Evolutionary conservation across 2,888 invertebrate species (phyloP).

Genomic region (Nephrotoma flavescens): DNA sequence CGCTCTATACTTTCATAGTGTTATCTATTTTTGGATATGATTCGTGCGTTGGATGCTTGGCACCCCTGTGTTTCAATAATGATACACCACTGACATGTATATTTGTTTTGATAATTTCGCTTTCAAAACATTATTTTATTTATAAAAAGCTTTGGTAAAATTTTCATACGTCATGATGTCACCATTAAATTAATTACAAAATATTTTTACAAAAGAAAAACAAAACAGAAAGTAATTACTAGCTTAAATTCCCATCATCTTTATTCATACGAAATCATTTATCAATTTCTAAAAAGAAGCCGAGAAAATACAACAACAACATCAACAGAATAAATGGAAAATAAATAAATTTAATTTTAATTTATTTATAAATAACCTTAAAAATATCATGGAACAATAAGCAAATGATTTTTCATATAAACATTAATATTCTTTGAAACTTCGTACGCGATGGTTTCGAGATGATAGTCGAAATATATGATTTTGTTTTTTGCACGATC

Average conservation of each 20-base stretch:
- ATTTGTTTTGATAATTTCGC: neutral
- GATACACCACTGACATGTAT: neutral
- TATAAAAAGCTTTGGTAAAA: neutral
- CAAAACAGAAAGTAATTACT: neutral
- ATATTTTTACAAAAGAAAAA: neutral
- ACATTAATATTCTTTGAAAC: neutral
- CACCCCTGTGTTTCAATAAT: neutral
- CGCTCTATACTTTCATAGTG: neutral
- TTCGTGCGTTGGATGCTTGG: neutral
- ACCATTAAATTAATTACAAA: neutral
- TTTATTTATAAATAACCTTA: neutral
- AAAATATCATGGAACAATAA: neutral
- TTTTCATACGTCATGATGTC: neutral
- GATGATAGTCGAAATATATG: neutral
- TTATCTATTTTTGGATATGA: neutral
- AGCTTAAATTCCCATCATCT: neutral
- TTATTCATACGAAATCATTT: neutral
- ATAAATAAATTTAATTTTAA: neutral
- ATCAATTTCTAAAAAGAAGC: neutral
- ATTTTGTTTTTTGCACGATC: neutral
- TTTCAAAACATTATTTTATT: neutral
- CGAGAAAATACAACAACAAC: neutral
- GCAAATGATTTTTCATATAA: neutral
- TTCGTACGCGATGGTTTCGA: neutral
- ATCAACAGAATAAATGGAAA: neutral